Base-by-base conservation (phyloP, 2,113 vertebrate species). In the Australoheros scitulus region DNA sequence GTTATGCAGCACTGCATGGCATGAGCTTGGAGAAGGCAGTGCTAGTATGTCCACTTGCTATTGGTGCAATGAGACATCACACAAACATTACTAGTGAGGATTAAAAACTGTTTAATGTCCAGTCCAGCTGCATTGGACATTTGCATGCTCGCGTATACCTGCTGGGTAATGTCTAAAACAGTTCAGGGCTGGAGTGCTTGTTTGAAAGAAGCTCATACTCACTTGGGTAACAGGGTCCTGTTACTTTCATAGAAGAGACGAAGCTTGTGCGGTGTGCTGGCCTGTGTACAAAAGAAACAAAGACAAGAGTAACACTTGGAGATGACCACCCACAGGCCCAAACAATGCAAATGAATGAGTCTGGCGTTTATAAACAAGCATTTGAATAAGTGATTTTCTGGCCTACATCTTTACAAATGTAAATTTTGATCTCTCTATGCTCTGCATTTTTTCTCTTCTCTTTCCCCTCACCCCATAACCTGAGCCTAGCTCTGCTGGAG, bases 221-320 rank as follows among this genome's bases (percentile, higher is more conserved):
- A 99, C 98, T 94, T 97, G 47, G 98, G 98, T 85, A 96, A 94
- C 80, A 99, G 95, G 43, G 93, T 97, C 94, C 95, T 96, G 95
- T 97, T 97, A 95, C 97, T 98, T 95, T 98, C 97, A 4, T 99
- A 99, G 94, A 97, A 99, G 72, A 97, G 95, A 15, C 98, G 97
- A 34, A 99, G 97, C 85, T 99, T 97, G 89, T 99, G 98, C 0
- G 98, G 98, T 68, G 97, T 97, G 93, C 96, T 98, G 83, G 98
- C 98, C 98, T 99, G 65, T 13, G 82, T 22, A 86, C 10, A 90
- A 20, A 88, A 34, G 76, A 80, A 20, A 88, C 22, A 84, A 18
- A 80, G 20, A 78, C 24, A 58, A 22, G 14, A 61, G 38, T 70
- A 15, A 79, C 58, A 56, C 63, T 57, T 64, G 1, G 64, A 70